Evolutionary conservation across 2,888 invertebrate species (phyloP), one percentile per base, ranked within the genome.

Genomic region (Caenorhabditis sp.): DNA sequence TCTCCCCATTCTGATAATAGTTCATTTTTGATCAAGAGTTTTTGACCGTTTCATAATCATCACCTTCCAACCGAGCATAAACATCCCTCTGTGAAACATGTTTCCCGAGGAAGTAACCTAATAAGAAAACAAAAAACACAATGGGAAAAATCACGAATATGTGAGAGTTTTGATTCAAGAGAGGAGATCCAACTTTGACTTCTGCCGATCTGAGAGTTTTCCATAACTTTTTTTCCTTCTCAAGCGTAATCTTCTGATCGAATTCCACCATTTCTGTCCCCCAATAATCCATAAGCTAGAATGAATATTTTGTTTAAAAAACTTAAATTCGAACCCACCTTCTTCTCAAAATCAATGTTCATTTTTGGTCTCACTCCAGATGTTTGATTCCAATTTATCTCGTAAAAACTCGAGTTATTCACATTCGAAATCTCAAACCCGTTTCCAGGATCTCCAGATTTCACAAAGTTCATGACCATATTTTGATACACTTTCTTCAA

Each of bases 391-490:
- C 76, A 82, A 63, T 61, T 41, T n/a, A 82, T 54, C 5, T 76
- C 73, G 38, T 44, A 82, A 73, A 77, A 82, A 14, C 35, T 61
- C 7, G 59, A 49, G 59, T 22, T 66, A 10, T 64, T 28, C 5
- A 7, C 0, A 2, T 38, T 24, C 4, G 70, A 41, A 44, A 59
- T 8, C 26, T 75, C 68, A 22, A 75, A 75, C 6, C 75, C 66
- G 1, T 70, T 38, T 31, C 69, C 75, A n/a, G 81, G 81, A 28
- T 70, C 24, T 38, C 86, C 87, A 8, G 24, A 66, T 22, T 82
- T 85, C 5, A 77, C 49, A 26, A 84, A 87, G 49, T 83, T 77
- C 35, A 80, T 63, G 22, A 87, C 59, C 49, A 79, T 69, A 28
- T 74, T n/a, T 7, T 79, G 82, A 19, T 85, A 87, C 2, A 85